Base-by-base conservation (phyloP, 2,888 invertebrate genomes). In the Mesorhabditis belari region DNA sequence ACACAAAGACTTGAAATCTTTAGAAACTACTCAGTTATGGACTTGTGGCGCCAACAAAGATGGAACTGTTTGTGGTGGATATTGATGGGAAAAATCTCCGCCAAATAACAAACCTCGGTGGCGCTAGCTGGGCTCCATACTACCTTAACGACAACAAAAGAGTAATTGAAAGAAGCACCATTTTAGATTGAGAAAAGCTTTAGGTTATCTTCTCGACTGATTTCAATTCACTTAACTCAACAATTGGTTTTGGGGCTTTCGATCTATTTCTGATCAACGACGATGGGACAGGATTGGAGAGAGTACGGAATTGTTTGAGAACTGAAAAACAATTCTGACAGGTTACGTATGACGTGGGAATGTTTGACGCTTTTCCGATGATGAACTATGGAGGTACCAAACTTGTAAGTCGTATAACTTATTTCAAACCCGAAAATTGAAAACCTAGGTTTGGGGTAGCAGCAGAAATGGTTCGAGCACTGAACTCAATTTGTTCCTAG, bases 91-190 rank as follows among this genome's bases (percentile, higher is more conserved):
- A 61, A 26, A 72, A 73, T 54, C 62, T 65, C 63, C 60, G 61
- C 27, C 76, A 78, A 57, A 68, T 79, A 53, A 79, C 79, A 0
- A 28, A 72, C 23, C 58, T 79, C 3, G 73, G 72, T 23, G 67
- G 66, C 29, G 76, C 79, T 49, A 79, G 69, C 60, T 79, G 79
- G 79, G 78, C 79, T 2, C 79, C 79, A 1, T 79, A 76, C 61
- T 79, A 73, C 61, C 62, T 74, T 49, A 67, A 65, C 50, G 76
- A 76, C 60, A 73, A 75, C 58, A 74, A 71, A 55, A 53, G 69
- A 26, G 64, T 71, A 27, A 52, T 70, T n/a, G n/a, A n/a, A n/a
- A n/a, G n/a, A n/a, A n/a, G n/a, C n/a, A n/a, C n/a, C n/a, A n/a
- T n/a, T n/a, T n/a, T n/a, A n/a, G n/a, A n/a, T n/a, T 3, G n/a